These are phyloP conservation scores for Monopterus albus DNA, from an alignment of 2,113 vertebrate species.

Conservation along the genomic window DNA sequence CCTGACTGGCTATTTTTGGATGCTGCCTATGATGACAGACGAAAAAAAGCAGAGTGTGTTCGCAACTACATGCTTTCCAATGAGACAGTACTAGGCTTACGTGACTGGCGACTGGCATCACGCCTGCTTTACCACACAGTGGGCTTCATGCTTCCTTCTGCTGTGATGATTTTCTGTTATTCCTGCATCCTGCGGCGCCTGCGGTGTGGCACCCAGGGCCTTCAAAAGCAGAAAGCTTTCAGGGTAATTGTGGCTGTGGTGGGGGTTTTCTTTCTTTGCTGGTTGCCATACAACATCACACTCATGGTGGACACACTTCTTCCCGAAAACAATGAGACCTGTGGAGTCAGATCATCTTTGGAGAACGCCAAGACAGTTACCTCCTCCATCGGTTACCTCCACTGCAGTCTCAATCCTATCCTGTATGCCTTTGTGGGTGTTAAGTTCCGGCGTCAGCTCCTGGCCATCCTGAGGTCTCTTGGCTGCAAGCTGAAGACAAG, in stretches of 20 bases:
- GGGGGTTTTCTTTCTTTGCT: slow-evolving; percentile 87
- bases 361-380: slow-evolving; percentile 77
- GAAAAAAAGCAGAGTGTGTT: slow-evolving; percentile 70
- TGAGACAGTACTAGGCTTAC: rapidly evolving
- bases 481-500: slow-evolving; percentile 74
- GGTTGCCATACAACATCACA: slow-evolving; percentile 87
- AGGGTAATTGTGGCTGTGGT: slow-evolving; percentile 85
- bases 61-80: slow-evolving; percentile 40
- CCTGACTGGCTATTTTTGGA: slow-evolving; percentile 84
- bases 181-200: slow-evolving; percentile 82
- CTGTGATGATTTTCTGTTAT: slow-evolving; percentile 86
- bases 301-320: slow-evolving; percentile 81
- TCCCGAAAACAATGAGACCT: slow-evolving; percentile 50
- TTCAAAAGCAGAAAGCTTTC: slow-evolving; percentile 85
- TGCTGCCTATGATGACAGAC: slow-evolving; percentile 9
- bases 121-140: slow-evolving; percentile 78
- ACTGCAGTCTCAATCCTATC: slow-evolving; percentile 90
- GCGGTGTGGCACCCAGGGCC: slow-evolving; percentile 72
- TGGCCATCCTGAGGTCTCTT: slow-evolving; percentile 75
- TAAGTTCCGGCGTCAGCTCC: slow-evolving; percentile 86
- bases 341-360: slow-evolving; percentile 45
- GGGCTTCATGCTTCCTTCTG: slow-evolving; percentile 86
- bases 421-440: slow-evolving; percentile 89
- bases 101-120: slow-evolving; percentile 53
- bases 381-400: slow-evolving; percentile 81